Evolutionary conservation across 1,140 invertebrate species (phyloP).

Genomic region (Zaprionus camerounensis): DNA sequence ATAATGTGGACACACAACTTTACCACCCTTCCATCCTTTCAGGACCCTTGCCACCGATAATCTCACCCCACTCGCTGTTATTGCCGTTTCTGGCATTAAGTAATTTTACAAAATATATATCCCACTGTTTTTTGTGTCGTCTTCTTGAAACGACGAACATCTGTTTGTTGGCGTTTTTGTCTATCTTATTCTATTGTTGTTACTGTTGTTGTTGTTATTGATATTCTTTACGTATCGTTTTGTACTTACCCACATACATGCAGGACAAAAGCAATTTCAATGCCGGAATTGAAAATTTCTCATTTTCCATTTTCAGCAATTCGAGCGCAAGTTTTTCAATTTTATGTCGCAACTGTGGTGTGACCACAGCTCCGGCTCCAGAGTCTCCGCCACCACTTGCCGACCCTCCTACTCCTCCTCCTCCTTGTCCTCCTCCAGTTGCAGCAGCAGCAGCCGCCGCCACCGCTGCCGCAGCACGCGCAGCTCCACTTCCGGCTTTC

Average conservation of each 20-base stretch:
- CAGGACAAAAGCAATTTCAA: conserved; percentile 91
- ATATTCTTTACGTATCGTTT: conserved; percentile 7
- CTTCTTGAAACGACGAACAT: conserved; percentile 16
- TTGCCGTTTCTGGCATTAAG: conserved; percentile 48
- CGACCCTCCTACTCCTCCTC: neutral
- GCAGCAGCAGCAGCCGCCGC: neutral
- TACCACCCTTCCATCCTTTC: neutral
- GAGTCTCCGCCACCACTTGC: conserved; percentile 7
- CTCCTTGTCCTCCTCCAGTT: conserved; percentile 10
- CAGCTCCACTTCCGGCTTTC: conserved; percentile 23
- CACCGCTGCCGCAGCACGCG: conserved; percentile 1
- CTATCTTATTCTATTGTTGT: conserved; percentile 15
- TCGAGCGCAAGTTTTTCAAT: conserved; percentile 91
- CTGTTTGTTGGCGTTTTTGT: conserved; percentile 21
- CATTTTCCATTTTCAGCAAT: conserved; percentile 88
- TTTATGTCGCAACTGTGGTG: conserved; percentile 86
- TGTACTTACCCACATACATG: conserved; percentile 89
- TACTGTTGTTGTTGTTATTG: conserved; percentile 9
- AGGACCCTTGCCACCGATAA: neutral
- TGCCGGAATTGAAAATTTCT: conserved; percentile 88
- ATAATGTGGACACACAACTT: neutral
- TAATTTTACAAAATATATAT: conserved; percentile 66
- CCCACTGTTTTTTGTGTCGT: conserved; percentile 20
- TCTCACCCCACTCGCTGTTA: neutral
- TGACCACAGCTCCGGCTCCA: conserved; percentile 54